A percentile compares a stretch with the other conserved stretches of the same genome.
phyloP scores from a whole-genome alignment of 2,888 invertebrate species.

The Ypsolopha sequella region DNA sequence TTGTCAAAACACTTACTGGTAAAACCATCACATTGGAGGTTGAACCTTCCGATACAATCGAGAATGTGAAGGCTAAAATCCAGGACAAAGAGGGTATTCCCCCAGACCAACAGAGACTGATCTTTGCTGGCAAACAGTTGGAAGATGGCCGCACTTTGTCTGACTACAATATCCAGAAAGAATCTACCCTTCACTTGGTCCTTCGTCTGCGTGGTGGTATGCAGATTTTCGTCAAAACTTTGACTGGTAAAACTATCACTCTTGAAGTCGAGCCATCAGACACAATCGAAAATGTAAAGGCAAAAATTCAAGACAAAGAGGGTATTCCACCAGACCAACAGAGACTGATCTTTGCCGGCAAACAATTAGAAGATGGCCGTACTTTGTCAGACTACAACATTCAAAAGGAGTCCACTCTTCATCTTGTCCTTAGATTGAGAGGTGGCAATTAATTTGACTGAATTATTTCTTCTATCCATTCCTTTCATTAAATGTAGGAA shows the following conservation, averaged over 20 bases:
- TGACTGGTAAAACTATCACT: slow-evolving; percentile 8
- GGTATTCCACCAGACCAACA: slow-evolving; percentile 13
- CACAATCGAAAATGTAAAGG: slow-evolving; percentile 7
- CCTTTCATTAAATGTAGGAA: neutral
- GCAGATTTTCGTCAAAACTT: slow-evolving; percentile 9
- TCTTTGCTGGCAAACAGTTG: too few relatives aligned
- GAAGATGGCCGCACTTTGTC: too few relatives aligned
- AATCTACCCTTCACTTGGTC: slow-evolving; percentile 70
- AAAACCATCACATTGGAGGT: neutral
- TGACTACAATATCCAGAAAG: slow-evolving; percentile 75
- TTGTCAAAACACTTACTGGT: slow-evolving; percentile 3
- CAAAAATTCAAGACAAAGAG: neutral
- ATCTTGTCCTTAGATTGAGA: slow-evolving; percentile 5
- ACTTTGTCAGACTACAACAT: slow-evolving; percentile 71
- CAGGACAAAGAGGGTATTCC: slow-evolving; percentile 5
- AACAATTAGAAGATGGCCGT: slow-evolving; percentile 89
- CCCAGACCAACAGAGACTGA: too few relatives aligned
- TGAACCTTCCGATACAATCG: too few relatives aligned
- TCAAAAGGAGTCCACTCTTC: slow-evolving; percentile 7
- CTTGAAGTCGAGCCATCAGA: neutral
- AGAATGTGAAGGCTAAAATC: neutral
- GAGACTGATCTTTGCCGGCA: slow-evolving; percentile 84
- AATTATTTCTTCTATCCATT: too few relatives aligned
- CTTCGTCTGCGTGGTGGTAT: slow-evolving; percentile 73
- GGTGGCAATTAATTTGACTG: slow-evolving; percentile 4